Percentiles rank a stretch among this genome's conserved stretches.
Conservation (phyloP, 1,140 invertebrate genomes). For the Notospermus geniculatus region DNA sequence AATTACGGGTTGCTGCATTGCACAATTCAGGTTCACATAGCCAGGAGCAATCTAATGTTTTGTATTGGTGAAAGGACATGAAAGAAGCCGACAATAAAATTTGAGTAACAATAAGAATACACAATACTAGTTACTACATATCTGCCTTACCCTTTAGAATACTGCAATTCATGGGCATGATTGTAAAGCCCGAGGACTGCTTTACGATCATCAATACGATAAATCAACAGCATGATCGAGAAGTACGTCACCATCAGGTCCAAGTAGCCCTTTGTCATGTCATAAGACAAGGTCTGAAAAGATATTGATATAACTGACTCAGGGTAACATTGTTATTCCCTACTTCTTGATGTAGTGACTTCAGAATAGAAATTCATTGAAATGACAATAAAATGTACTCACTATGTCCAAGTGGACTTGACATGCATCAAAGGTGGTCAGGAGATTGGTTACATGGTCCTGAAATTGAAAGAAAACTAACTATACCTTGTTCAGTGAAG, state of each 20-base stretch:
- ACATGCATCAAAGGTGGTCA: conserved; percentile 97
- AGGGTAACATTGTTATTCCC: no score
- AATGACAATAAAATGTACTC: conserved; percentile 43
- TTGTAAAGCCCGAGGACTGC: conserved; percentile 95
- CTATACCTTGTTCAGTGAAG: no score
- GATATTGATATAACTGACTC: no score
- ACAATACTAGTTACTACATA: no score
- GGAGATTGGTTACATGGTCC: conserved; percentile 93
- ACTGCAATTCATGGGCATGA: conserved; percentile 93
- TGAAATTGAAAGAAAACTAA: conserved; percentile 31
- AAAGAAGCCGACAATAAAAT: conserved; percentile 14
- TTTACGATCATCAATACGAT: conserved; percentile 95
- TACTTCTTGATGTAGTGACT: no score
- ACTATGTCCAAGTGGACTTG: conserved; percentile 91
- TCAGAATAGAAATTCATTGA: no score
- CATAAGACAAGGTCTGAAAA: conserved; percentile 84
- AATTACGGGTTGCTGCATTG: no score
- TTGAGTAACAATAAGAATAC: conserved; percentile 5
- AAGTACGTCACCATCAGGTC: conserved; percentile 93
- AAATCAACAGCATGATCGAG: conserved; percentile 92
- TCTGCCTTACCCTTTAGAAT: conserved; percentile 81
- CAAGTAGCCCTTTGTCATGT: conserved; percentile 92
- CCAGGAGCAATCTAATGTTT: no score
- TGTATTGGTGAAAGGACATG: no score
- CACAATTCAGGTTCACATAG: no score